A percentile compares a stretch with the other conserved stretches of the same genome.
phyloP scores from a whole-genome alignment of 1,140 invertebrate species.

The Heliconius himera region DNA sequence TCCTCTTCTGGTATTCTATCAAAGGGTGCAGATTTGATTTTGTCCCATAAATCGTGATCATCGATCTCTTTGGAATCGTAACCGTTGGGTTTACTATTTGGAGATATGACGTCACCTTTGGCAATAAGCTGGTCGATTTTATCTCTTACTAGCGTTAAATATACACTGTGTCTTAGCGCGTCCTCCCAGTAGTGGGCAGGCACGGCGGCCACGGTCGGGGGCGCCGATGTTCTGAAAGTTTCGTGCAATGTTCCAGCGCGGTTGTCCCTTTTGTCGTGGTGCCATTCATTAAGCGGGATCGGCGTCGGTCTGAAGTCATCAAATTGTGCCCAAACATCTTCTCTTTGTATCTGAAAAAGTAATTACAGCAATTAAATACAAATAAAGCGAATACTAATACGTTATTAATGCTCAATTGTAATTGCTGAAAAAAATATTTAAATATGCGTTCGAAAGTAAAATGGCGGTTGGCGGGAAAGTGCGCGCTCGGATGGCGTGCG shows the following conservation, averaged over 20 bases:
- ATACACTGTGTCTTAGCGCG: conserved; percentile 83
- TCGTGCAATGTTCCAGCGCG: conserved; percentile 75
- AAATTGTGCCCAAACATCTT: conserved; percentile 47
- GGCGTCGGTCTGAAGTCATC: conserved; percentile 72
- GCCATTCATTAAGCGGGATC: conserved; percentile 73
- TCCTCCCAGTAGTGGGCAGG: conserved; percentile 82
- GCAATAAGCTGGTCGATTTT: conserved; percentile 77
- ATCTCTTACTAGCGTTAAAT: conserved; percentile 80
- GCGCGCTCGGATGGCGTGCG: conserved; percentile 54
- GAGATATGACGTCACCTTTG: conserved; percentile 63
- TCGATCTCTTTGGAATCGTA: conserved; percentile 62
- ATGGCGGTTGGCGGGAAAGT: conserved; percentile 71
- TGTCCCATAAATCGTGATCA: conserved; percentile 79
- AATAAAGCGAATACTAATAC: conserved; percentile 24
- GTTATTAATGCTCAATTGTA: conserved; percentile 31
- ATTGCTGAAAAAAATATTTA: conserved; percentile 39
- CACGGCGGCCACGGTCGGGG: conserved; percentile 52
- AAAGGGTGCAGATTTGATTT: conserved; percentile 81
- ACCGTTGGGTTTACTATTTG: conserved; percentile 52
- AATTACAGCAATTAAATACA: conserved; percentile 27
- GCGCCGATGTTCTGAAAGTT: conserved; percentile 53
- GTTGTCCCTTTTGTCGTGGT: conserved; percentile 54
- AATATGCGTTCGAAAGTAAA: conserved; percentile 77
- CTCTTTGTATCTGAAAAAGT: conserved; percentile 57
- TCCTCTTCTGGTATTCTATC: conserved; percentile 69